These are phyloP conservation scores for Melieria crassipennis DNA, from an alignment of 2,888 invertebrate genomes.

Conservation along the genomic window DNA sequence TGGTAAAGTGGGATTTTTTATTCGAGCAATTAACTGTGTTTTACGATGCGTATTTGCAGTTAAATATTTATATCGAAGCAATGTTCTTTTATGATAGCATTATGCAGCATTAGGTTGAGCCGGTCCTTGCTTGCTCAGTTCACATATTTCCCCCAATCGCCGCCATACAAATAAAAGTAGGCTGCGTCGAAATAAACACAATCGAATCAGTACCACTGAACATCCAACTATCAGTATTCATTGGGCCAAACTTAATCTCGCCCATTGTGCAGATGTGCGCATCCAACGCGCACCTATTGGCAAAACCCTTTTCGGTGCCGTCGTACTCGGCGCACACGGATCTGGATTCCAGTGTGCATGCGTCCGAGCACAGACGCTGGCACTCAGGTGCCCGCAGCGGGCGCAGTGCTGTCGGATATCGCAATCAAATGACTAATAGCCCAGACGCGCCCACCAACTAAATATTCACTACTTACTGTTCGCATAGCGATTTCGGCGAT, in stretches of 20 bases:
- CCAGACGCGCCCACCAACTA: neutral
- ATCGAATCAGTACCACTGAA: too few species aligned
- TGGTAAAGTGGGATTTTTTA: too few species aligned
- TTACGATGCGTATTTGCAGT: too few species aligned
- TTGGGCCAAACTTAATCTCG: slow-evolving; percentile 43
- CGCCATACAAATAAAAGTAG: too few species aligned
- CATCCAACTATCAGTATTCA: too few species aligned
- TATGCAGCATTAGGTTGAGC: too few species aligned
- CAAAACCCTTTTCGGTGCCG: slow-evolving; percentile 30
- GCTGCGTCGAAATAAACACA: too few species aligned
- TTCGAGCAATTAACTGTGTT: too few species aligned
- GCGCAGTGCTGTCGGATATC: slow-evolving; percentile 13
- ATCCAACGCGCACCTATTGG: slow-evolving; percentile 42
- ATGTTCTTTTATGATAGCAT: too few species aligned
- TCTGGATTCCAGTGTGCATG: slow-evolving; percentile 17
- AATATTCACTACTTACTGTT: slow-evolving; percentile 12
- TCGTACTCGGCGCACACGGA: slow-evolving; percentile 38
- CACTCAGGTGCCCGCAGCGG: slow-evolving; percentile 25
- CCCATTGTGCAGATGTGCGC: slow-evolving; percentile 46
- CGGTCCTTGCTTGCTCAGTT: too few species aligned
- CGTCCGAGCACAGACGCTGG: slow-evolving; percentile 27
- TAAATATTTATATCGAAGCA: too few species aligned
- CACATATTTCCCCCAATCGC: too few species aligned
- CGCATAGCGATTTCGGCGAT: slow-evolving; percentile 15
- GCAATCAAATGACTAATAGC: neutral